Evolutionary conservation across 1,140 invertebrate species (phyloP), one percentile per base, ranked within the genome.

Genomic region (Drosophila varians): DNA sequence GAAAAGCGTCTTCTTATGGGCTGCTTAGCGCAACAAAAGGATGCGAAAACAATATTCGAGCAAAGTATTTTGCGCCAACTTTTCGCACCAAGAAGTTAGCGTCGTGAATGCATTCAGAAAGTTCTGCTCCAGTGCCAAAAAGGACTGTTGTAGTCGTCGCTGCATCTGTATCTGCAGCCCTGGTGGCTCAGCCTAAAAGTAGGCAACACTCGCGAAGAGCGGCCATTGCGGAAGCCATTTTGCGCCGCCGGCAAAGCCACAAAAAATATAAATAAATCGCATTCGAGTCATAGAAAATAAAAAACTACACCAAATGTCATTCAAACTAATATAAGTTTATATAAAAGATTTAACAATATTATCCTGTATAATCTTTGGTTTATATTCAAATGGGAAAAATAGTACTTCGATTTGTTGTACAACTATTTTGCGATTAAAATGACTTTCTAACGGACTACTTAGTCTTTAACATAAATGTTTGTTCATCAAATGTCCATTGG

Each of bases 1-100:
- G 43, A 21, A 69, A 26, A 28, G 21, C 45, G 69, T 51, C 60
- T 80, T 73, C 71, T 53, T 79, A 55, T 57, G 69, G 75, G 57
- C 70, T 74, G 80, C 80, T 84, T 80, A 84, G 76, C 62, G 73
- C 76, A 80, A 86, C 80, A 86, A 86, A 86, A 80, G 76, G 72
- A 80, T 66, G 76, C 62, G 80, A 86, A 87, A 87, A 86, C 82
- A 87, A 86, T 86, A 86, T 86, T 86, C 75, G 80, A 65, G 72
- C 76, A 80, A 86, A 86, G 80, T 86, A 86, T 86, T 86, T 86
- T 80, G 61, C 82, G 57, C 76, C 76, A 80, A 87, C 68, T 86
- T 86, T 86, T 84, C 71, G 79, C 80, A 79, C 76, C 80, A 76
- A 87, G 72, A 86, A 86, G 82, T 86, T 86, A 80, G 62, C 73